Conservation (phyloP, 2,888 invertebrate genomes). For the Cosmia pyralina region DNA sequence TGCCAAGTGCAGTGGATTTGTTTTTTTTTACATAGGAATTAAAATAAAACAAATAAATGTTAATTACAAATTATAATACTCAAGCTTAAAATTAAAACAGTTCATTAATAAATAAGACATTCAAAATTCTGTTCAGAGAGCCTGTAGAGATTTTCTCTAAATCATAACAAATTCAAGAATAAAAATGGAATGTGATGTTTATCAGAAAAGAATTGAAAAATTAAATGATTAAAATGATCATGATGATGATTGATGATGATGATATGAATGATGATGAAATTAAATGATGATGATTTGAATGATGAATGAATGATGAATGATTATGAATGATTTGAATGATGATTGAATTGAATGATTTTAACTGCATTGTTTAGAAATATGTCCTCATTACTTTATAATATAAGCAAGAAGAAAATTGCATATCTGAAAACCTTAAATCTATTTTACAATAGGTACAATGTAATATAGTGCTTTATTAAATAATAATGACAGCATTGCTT, state of each 20-base stretch:
- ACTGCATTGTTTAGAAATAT: slow-evolving; percentile 21
- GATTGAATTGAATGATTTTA: too few species aligned
- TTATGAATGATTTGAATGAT: too few species aligned
- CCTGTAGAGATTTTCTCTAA: slow-evolving; percentile 24
- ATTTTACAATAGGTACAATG: slow-evolving; percentile 29
- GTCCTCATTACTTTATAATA: not conserved
- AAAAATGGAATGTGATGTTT: slow-evolving; percentile 59
- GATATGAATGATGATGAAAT: too few species aligned
- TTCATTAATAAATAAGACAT: slow-evolving; percentile 16
- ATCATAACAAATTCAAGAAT: slow-evolving; percentile 29
- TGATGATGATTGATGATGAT: too few species aligned
- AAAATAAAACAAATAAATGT: slow-evolving; percentile 9
- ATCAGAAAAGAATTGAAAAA: not conserved
- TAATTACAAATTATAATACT: slow-evolving; percentile 57
- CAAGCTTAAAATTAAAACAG: slow-evolving; percentile 61
- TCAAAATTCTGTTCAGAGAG: slow-evolving; percentile 21
- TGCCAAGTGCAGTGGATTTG: not conserved
- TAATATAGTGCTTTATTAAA: slow-evolving; percentile 50
- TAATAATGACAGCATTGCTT: slow-evolving; percentile 53
- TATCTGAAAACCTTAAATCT: slow-evolving; percentile 40
- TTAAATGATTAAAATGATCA: too few species aligned
- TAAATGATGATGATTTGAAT: too few species aligned
- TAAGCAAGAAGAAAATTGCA: slow-evolving; percentile 43
- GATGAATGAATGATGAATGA: too few species aligned
- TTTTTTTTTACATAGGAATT: not conserved